Base-by-base conservation (phyloP, 1,140 invertebrate species). In the Caerostris extrusa region DNA sequence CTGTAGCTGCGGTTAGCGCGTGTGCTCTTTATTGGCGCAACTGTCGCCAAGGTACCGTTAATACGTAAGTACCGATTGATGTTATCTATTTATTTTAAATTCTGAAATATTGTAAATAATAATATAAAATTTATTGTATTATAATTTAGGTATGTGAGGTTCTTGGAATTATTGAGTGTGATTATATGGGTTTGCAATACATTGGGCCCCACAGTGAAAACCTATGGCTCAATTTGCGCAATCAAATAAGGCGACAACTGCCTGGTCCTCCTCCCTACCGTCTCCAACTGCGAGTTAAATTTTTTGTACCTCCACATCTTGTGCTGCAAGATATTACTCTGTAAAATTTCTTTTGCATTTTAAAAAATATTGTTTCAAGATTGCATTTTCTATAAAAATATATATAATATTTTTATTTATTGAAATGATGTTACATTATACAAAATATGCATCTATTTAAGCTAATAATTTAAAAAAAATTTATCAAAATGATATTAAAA, bases 271-370 rank as follows among this genome's bases (percentile, higher is more conserved):
- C 97, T 95, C 97, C 97, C 95, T 96, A 97, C 95, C 95, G 97
- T 95, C 96, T 98, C 96, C 95, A 96, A 96, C 95, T 97, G 96
- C 95, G 98, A 96, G 97, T 98, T 53, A 98, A 98, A 95, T 98
- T 98, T 96, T 98, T 98, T 98, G 98, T 98, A 67, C 98, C 98
- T 3, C 98, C 98, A 12, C 98, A 98, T 96, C 97, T 97, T 92
- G 96, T 99, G 86, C 97, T 98, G 71, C 98, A 98, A 96, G 98
- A 98, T 95, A 97, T 97, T 17, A 98, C 98, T 34, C 97, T 98
- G 97, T 97, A 96, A 96, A 3, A 12, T 85, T 34, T 61, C 61
- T 61, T 55, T 77, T 77, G 69, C 5, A 77, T n/a, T 34, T 50
- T 77, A 34, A 6, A 55, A 17, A 12, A 8, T 90, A 95, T 94